Conservation (phyloP, 2,797 vertebrate genomes). For the Micropoecilia bifurca region DNA sequence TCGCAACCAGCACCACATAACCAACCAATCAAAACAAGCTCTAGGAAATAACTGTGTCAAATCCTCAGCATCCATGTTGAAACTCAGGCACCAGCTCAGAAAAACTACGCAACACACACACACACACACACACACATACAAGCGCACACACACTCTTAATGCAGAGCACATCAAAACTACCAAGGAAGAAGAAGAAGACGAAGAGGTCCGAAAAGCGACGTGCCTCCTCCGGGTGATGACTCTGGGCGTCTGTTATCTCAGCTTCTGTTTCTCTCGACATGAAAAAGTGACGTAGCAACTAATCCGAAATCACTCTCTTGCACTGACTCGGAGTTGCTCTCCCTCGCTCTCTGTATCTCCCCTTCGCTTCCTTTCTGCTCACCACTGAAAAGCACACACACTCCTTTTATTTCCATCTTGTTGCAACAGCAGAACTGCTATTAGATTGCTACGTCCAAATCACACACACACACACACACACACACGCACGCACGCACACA, state of each 20-base stretch:
- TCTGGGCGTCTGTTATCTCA: conserved; percentile 80
- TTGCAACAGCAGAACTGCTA: conserved; percentile 88
- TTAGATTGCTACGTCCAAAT: conserved; percentile 85
- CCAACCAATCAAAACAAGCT: conserved; percentile 64
- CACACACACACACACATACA: not conserved
- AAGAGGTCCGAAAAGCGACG: conserved; percentile 63
- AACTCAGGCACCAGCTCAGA: conserved; percentile 69
- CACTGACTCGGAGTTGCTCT: conserved; percentile 69
- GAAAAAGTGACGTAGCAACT: conserved; percentile 90
- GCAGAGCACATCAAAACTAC: conserved; percentile 71
- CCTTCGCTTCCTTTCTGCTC: conserved; percentile 66
- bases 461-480: conserved; percentile 58
- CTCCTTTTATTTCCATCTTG: conserved; percentile 74
- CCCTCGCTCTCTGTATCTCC: conserved; percentile 78
- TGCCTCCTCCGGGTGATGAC: conserved; percentile 80
- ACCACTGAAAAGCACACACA: conserved; percentile 61
- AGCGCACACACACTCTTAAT: conserved; percentile 20
- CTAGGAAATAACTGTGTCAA: conserved; percentile 81
- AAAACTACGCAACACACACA: conserved; percentile 53
- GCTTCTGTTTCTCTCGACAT: conserved; percentile 84
- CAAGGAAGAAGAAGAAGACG: conserved; percentile 58
- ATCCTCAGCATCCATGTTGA: conserved; percentile 85
- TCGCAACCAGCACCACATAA: conserved; percentile 60
- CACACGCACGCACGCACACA: conserved; percentile 46
- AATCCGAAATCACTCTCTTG: conserved; percentile 81